These are phyloP conservation scores for Athene noctua DNA, from an alignment of 2,113 vertebrate genomes.

Conservation along the genomic window DNA sequence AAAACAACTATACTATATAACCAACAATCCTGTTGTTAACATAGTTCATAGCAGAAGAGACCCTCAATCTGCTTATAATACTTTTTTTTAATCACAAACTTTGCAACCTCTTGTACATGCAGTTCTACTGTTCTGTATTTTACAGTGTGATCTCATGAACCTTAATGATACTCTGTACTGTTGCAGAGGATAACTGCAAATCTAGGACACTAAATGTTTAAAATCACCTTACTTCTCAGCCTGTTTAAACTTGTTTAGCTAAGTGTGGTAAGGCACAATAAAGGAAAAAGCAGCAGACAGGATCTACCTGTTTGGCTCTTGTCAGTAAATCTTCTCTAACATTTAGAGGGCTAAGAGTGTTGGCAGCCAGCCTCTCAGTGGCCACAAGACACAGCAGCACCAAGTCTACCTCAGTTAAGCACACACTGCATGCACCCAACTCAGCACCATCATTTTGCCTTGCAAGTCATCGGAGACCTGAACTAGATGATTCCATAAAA, in stretches of 20 bases:
- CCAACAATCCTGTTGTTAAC: neutral
- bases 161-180: slow-evolving; percentile 22
- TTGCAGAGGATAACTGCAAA: slow-evolving; percentile 57
- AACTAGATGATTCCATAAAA: neutral
- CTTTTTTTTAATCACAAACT: slow-evolving; percentile 36
- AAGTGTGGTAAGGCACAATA: neutral
- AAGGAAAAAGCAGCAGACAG: neutral
- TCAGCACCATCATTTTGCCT: neutral
- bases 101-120: slow-evolving; percentile 22
- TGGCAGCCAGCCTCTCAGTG: neutral
- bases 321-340: neutral
- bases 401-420: neutral
- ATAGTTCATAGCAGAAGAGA: neutral
- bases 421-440: too few species aligned
- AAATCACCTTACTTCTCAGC: neutral
- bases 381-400: neutral
- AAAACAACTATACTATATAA: neutral
- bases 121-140: slow-evolving; percentile 38
- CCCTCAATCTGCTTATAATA: slow-evolving; percentile 26
- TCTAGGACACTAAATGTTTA: slow-evolving; percentile 61
- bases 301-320: neutral
- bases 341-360: neutral
- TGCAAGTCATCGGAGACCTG: neutral
- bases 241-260: neutral
- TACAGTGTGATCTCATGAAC: slow-evolving; percentile 40